These are phyloP conservation scores for Falco naumanni DNA, from an alignment of 2,797 vertebrate genomes.

Conservation along the genomic window DNA sequence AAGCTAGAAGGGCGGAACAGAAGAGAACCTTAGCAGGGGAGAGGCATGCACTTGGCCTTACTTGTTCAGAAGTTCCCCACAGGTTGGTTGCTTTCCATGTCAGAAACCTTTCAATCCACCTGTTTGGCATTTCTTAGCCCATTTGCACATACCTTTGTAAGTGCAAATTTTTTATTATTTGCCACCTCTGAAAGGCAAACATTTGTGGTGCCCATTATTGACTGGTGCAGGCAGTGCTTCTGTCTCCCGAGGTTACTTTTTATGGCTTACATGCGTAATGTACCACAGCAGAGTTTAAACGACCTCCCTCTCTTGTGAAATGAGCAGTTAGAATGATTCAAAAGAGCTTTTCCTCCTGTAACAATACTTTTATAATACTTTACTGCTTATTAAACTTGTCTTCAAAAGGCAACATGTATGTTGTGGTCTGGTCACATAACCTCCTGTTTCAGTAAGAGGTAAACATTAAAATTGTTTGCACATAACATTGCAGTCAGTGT, in stretches of 20 bases:
- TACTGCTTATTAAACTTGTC: conserved; percentile 3
- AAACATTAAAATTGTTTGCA: conserved; percentile 33
- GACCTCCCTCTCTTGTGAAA: background rate
- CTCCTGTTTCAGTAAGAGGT: background rate
- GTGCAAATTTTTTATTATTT: background rate
- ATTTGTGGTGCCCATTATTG: background rate
- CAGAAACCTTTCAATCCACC: background rate
- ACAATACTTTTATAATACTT: background rate
- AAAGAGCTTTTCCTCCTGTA: conserved; percentile 14
- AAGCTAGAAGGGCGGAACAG: background rate
- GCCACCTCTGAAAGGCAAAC: background rate
- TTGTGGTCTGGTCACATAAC: background rate
- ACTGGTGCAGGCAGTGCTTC: background rate
- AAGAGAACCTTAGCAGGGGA: background rate
- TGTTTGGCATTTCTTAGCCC: background rate
- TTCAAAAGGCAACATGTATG: background rate
- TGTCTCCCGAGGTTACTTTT: background rate
- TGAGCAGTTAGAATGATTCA: background rate
- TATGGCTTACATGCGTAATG: background rate
- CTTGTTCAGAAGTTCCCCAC: background rate
- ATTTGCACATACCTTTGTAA: background rate
- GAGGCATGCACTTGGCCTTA: rapidly evolving
- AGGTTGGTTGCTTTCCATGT: background rate
- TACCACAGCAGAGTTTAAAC: background rate
- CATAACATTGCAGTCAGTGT: background rate